Percentiles rank a stretch among this genome's conserved stretches.
Conservation (phyloP, 92 coral and sea anemone species). For the Siderastrea siderea region DNA sequence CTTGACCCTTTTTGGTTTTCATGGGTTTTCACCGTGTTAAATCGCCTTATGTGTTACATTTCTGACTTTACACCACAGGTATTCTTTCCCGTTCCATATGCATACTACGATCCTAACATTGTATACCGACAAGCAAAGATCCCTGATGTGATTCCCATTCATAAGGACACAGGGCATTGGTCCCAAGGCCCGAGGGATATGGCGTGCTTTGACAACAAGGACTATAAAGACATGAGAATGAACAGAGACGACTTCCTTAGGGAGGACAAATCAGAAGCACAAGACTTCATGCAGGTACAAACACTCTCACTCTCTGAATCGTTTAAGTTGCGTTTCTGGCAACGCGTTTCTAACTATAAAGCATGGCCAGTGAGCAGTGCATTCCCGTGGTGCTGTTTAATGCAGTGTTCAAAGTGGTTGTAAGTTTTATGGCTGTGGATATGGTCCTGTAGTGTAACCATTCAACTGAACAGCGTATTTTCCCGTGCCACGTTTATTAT, state of each 20-base stretch:
- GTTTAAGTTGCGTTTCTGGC: too few relatives aligned
- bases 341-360: too few relatives aligned
- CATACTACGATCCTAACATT: constrained; percentile 88
- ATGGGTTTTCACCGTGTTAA: too few relatives aligned
- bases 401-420: too few relatives aligned
- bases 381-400: too few relatives aligned
- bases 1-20: neutral
- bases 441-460: too few relatives aligned
- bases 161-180: constrained; percentile 96
- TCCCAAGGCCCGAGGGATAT: constrained; percentile 74
- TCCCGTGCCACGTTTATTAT: too few relatives aligned
- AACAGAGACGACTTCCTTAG: constrained; percentile 85
- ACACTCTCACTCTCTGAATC: neutral
- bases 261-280: constrained; percentile 71
- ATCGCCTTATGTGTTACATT: neutral
- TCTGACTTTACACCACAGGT: constrained; percentile 66
- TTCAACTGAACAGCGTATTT: too few relatives aligned
- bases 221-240: constrained; percentile 91
- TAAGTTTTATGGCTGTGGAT: too few relatives aligned
- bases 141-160: constrained; percentile 87
- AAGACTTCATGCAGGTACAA: constrained; percentile 75
- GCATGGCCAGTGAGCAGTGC: too few relatives aligned
- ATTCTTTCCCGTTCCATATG: constrained; percentile 95
- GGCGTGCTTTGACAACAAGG: constrained; percentile 95
- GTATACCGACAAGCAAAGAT: constrained; percentile 76